These are phyloP conservation scores for Drosophila nr. perissopoda DNA, from an alignment of 2,888 invertebrate genomes.

Conservation along the genomic window DNA sequence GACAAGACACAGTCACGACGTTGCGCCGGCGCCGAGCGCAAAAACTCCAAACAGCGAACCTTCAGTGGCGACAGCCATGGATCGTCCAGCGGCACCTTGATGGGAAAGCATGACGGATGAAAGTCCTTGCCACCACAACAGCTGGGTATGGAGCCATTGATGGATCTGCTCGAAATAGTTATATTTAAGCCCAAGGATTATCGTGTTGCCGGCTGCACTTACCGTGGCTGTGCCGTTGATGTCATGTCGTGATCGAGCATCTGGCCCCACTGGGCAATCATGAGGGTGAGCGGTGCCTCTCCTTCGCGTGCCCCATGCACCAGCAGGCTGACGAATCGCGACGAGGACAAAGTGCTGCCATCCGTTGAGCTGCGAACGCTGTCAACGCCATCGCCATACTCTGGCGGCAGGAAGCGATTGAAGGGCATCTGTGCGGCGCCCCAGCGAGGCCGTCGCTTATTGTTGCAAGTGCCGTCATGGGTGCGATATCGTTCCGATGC, in stretches of 20 bases:
- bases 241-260: conserved; percentile 95
- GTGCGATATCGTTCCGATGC: conserved; percentile 91
- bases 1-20: conserved; percentile 92
- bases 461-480: conserved; percentile 96
- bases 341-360: conserved; percentile 89
- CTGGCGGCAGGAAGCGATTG: conserved; percentile 91
- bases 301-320: conserved; percentile 89
- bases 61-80: conserved; percentile 90
- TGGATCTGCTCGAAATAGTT: conserved; percentile 84
- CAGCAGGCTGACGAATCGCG: conserved; percentile 90
- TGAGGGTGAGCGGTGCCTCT: conserved; percentile 89
- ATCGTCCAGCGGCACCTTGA: conserved; percentile 90
- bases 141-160: conserved; percentile 91
- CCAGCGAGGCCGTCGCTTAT: conserved; percentile 90
- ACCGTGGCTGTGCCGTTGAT: conserved; percentile 90
- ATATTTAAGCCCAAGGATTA: not conserved
- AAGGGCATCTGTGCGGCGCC: conserved; percentile 94
- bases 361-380: conserved; percentile 86
- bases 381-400: conserved; percentile 91
- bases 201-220: conserved; percentile 9
- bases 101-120: conserved; percentile 95
- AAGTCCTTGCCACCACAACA: conserved; percentile 88
- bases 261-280: conserved; percentile 97
- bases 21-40: conserved; percentile 92
- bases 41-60: conserved; percentile 92